phyloP scores from a whole-genome alignment of 1,140 invertebrate species.

The Apis laboriosa region DNA sequence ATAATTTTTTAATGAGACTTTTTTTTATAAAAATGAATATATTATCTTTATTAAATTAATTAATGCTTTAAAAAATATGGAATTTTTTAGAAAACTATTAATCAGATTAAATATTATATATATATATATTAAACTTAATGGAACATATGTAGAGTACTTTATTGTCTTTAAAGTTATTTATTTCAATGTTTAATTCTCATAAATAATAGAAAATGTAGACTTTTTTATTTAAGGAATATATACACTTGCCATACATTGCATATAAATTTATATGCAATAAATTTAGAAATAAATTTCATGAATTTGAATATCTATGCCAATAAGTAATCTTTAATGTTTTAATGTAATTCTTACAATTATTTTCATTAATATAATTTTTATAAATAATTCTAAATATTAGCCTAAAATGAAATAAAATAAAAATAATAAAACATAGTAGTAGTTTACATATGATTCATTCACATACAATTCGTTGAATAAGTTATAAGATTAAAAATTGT shows the following conservation, averaged over 20 bases:
- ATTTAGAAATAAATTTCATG: constrained; percentile 7
- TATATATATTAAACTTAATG: constrained; percentile 47
- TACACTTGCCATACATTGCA: neutral
- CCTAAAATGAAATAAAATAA: constrained; percentile 9
- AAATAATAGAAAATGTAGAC: neutral
- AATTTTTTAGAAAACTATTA: constrained; percentile 12
- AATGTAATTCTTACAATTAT: constrained; percentile 28
- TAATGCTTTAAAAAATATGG: constrained; percentile 16
- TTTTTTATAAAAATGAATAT: neutral
- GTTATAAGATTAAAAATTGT: constrained; percentile 37
- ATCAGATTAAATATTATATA: constrained; percentile 19
- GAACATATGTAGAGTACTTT: constrained; percentile 53
- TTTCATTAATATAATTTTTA: constrained; percentile 24
- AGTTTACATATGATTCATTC: neutral
- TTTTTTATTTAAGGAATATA: constrained; percentile 11
- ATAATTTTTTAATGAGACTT: neutral
- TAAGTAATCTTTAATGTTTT: constrained; percentile 22
- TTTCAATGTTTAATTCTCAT: constrained; percentile 17
- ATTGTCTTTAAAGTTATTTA: constrained; percentile 60
- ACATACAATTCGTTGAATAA: constrained; percentile 1
- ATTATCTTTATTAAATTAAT: constrained; percentile 6
- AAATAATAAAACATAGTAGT: neutral
- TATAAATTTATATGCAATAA: neutral
- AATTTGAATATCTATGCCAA: neutral
- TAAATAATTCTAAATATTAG: constrained; percentile 13